phyloP scores from a whole-genome alignment of 2,888 invertebrate species.

The Ypsolopha sequella region DNA sequence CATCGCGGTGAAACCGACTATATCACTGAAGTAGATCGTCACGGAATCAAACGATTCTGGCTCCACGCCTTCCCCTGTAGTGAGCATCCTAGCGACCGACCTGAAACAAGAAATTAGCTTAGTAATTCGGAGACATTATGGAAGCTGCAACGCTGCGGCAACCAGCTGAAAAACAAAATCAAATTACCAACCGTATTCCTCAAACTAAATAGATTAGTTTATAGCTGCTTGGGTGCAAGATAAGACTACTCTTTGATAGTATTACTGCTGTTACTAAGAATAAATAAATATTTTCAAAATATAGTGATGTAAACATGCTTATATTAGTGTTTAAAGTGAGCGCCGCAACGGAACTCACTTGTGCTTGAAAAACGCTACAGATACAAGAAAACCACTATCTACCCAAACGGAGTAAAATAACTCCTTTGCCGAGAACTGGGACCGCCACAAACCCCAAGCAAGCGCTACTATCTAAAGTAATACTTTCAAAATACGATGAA shows the following conservation, averaged over 20 bases:
- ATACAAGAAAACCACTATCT: slow-evolving; percentile 1
- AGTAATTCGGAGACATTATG: neutral
- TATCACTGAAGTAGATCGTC: slow-evolving; percentile 97
- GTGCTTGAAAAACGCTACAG: neutral
- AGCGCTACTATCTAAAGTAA: slow-evolving; percentile 28
- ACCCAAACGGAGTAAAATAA: neutral
- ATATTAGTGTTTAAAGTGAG: too few species aligned
- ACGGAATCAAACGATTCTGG: slow-evolving; percentile 95
- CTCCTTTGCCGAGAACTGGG: slow-evolving; percentile 36
- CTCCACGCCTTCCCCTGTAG: slow-evolving; percentile 89
- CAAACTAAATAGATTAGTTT: too few species aligned
- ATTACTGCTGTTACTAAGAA: too few species aligned
- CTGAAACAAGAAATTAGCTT: slow-evolving; percentile 55
- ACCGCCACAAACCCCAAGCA: slow-evolving; percentile 53
- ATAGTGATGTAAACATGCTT: too few species aligned
- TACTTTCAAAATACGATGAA: neutral
- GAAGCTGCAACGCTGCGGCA: neutral
- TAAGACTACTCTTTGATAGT: too few species aligned
- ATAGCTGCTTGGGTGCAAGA: too few species aligned
- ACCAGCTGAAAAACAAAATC: neutral
- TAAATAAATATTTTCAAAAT: too few species aligned
- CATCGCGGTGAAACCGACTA: slow-evolving; percentile 96
- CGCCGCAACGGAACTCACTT: too few species aligned
- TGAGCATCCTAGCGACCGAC: slow-evolving; percentile 89
- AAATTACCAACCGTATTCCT: too few species aligned